Percentiles rank a stretch among this genome's conserved stretches.
phyloP scores from a whole-genome alignment of 2,113 vertebrate genomes.

The Gallinago media region DNA sequence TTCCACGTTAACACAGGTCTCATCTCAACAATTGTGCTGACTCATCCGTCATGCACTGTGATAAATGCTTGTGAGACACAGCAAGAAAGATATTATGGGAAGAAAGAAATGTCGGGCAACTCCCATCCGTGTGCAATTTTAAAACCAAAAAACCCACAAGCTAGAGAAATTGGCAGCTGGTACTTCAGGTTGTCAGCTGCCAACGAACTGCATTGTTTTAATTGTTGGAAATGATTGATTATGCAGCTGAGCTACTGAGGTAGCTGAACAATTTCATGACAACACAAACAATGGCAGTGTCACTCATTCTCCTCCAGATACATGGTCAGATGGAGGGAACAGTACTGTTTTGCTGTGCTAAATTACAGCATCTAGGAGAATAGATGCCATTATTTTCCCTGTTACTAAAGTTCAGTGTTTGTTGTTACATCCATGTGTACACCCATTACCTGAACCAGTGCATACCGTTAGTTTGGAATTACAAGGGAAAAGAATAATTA shows the following conservation, averaged over 20 bases:
- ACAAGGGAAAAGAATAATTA: not conserved
- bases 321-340: not conserved
- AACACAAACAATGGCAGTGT: not conserved
- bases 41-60: not conserved
- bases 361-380: not conserved
- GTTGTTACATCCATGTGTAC: not conserved
- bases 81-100: not conserved
- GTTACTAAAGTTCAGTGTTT: not conserved
- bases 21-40: not conserved
- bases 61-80: not conserved
- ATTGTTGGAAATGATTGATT: constrained; percentile 17
- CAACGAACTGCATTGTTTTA: not conserved
- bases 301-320: not conserved
- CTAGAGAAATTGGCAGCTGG: constrained; percentile 24
- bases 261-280: not conserved
- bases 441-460: not conserved
- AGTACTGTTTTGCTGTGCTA: not conserved
- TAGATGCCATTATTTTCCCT: not conserved
- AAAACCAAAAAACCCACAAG: not conserved
- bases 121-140: not conserved
- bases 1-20: not conserved
- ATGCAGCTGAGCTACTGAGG: constrained; percentile 32
- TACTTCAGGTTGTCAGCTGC: not conserved
- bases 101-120: not conserved
- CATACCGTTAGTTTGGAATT: fast-evolving